Base-by-base conservation (phyloP, 2,113 vertebrate species). In the Megaceryle torquata region DNA sequence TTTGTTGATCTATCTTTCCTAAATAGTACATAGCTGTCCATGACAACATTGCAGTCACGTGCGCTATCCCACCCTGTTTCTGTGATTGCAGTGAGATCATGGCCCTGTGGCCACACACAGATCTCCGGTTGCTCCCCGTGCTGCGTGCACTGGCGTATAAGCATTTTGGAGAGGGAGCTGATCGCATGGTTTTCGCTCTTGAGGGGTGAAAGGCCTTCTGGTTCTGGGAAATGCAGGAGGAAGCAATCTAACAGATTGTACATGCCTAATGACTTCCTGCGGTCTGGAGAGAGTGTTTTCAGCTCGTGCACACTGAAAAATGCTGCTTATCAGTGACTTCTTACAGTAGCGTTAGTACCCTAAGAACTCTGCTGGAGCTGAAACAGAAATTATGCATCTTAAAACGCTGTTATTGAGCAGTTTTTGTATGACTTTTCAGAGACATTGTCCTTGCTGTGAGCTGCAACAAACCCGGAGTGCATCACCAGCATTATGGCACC, bases 191-290 rank as follows among this genome's bases (percentile, higher is more conserved):
- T 51, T 51, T 51, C 50, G 4, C 50, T 25, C 50, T 51, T 51
- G 50, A 51, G 11, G 50, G 50, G 22, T 51, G 50, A 22, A 51
- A 51, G 50, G 50, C 50, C 50, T 25, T 51, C 50, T 51, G 50
- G 50, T 25, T 25, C 24, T 51, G 24, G 50, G 50, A 51, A 51
- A 25, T 25, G 50, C 50, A 14, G 24, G 50, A 82, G 97, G 97
- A 97, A 98, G 97, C 94, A 94, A 94, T 97, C 93, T 98, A 98
- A 96, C 98, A 98, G 92, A 88, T 59, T 76, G 57, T 93, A 28
- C 24, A 63, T 94, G 94, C 60, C 67, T 80, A 46, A 19, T 75
- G 74, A 91, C 94, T 98, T 98, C 95, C 97, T 78, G n/a, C 46
- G 43, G n/a, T 61, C 94, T 53, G 54, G 48, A 67, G n/a, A 60